A percentile compares a stretch with the other conserved stretches of the same genome.
phyloP scores from a whole-genome alignment of 2,113 vertebrate species.

The Hemibates koningsi region DNA sequence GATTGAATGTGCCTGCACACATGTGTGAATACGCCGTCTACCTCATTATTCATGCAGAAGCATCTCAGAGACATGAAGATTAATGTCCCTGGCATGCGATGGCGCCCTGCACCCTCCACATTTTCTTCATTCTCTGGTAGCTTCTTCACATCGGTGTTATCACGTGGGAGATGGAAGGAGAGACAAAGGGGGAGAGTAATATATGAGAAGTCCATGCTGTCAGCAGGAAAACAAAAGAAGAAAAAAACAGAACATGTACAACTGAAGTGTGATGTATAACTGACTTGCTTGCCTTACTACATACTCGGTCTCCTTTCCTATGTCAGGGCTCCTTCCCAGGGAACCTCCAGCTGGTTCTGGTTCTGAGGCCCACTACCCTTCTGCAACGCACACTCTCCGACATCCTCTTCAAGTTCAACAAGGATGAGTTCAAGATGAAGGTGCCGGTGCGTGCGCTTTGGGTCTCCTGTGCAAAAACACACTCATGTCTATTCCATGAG shows the following conservation, averaged over 20 bases:
- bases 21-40: neutral
- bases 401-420: conserved; percentile 89
- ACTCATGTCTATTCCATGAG: neutral
- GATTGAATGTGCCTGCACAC: neutral
- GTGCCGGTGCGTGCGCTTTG: conserved; percentile 81
- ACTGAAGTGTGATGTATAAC: neutral
- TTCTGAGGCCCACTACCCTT: conserved; percentile 87
- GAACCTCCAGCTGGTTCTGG: conserved; percentile 92
- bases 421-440: conserved; percentile 99
- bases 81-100: neutral
- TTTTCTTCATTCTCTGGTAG: neutral
- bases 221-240: neutral
- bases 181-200: neutral
- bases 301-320: neutral
- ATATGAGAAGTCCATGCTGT: neutral
- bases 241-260: neutral
- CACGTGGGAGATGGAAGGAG: neutral
- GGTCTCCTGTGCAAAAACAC: neutral
- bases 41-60: neutral
- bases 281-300: neutral
- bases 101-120: neutral
- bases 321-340: conserved; percentile 91
- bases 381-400: conserved; percentile 87
- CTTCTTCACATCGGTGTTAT: neutral
- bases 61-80: conserved; percentile 2